These are phyloP conservation scores for Psilopogon haemacephalus DNA, from an alignment of 2,113 vertebrate species.

Conservation along the genomic window DNA sequence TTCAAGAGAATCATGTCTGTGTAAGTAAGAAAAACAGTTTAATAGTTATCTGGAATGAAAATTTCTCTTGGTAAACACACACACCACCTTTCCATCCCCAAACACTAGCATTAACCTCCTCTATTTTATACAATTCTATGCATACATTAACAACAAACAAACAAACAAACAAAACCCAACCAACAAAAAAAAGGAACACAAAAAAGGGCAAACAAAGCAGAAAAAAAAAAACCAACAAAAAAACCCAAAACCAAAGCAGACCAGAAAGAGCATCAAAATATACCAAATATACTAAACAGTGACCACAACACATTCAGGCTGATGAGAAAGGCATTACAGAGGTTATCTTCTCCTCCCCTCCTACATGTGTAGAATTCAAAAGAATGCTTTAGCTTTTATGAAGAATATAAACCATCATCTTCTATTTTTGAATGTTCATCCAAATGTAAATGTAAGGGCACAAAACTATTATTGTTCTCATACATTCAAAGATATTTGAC, in stretches of 20 bases:
- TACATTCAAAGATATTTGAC: not conserved
- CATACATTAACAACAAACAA: not conserved
- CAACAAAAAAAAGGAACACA: too few relatives aligned
- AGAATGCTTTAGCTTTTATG: not conserved
- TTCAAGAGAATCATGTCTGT: not conserved
- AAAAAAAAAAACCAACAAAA: not conserved
- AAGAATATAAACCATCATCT: not conserved
- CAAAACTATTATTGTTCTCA: not conserved
- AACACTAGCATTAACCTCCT: not conserved
- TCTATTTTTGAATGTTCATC: not conserved
- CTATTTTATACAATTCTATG: not conserved
- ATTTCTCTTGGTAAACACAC: not conserved
- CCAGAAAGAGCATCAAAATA: not conserved
- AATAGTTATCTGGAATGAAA: not conserved
- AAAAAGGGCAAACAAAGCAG: too few relatives aligned
- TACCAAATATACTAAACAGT: not conserved
- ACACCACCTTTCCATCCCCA: fast-evolving
- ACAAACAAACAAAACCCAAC: too few relatives aligned
- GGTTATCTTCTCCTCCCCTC: not conserved
- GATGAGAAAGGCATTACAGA: not conserved
- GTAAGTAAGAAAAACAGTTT: not conserved
- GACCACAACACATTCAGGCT: not conserved
- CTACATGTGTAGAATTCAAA: not conserved
- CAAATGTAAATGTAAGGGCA: slow-evolving; percentile 37
- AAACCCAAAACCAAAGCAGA: not conserved